Evolutionary conservation across 2,888 invertebrate genomes (phyloP).

Genomic region (Aleiodes leptofemur): DNA sequence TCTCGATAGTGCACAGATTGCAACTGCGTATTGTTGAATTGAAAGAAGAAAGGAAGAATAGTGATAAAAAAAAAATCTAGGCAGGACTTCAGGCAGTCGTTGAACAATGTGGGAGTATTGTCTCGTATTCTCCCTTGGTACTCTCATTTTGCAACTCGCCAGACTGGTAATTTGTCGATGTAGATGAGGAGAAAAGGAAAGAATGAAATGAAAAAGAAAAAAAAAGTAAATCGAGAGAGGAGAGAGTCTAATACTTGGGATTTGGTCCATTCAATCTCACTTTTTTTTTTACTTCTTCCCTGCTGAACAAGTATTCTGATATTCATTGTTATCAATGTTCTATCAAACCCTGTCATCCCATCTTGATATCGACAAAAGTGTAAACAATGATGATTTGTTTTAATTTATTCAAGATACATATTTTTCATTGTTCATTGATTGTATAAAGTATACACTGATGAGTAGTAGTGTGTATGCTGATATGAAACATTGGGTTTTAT

Average conservation of each 20-base stretch:
- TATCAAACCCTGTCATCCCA: neutral
- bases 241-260: no score
- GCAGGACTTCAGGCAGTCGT: neutral
- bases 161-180: slow-evolving; percentile 14
- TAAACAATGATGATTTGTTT: neutral
- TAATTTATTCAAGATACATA: neutral
- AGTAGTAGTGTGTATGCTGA: neutral
- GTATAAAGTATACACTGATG: neutral
- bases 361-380: neutral
- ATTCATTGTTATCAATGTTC: no score
- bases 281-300: no score
- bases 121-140: slow-evolving; percentile 13
- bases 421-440: neutral
- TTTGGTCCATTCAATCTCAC: no score
- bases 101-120: slow-evolving; percentile 14
- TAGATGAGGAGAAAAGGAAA: neutral
- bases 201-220: neutral
- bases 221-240: neutral
- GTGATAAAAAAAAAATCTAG: neutral
- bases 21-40: neutral
- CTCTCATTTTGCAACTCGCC: slow-evolving; percentile 10
- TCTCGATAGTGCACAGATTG: neutral
- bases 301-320: no score
- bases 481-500: slow-evolving; percentile 3
- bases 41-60: neutral